A percentile compares a stretch with the other conserved stretches of the same genome.
phyloP scores from a whole-genome alignment of 2,797 vertebrate genomes.

The Furcifer pardalis region DNA sequence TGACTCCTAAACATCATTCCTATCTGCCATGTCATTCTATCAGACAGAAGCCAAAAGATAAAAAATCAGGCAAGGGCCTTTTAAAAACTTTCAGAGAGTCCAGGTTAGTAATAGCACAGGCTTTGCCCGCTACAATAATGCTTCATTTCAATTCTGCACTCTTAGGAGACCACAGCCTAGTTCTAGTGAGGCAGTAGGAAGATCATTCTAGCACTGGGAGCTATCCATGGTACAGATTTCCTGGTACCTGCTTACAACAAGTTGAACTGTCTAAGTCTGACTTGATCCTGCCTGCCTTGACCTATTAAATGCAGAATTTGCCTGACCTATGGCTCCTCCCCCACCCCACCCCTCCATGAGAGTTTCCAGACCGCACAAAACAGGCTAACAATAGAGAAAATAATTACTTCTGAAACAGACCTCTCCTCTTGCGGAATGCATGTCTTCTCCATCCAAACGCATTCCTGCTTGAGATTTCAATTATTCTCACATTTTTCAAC shows the following conservation, averaged over 20 bases:
- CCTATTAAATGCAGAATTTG: neutral
- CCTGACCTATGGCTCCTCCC: neutral
- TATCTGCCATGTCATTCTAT: neutral
- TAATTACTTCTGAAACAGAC: neutral
- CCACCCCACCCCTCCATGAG: too few relatives aligned
- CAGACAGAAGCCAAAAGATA: neutral
- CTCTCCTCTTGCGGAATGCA: conserved; percentile 1
- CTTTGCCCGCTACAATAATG: neutral
- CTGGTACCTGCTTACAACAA: neutral
- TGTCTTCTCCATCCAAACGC: neutral
- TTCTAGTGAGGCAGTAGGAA: neutral
- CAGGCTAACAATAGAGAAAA: neutral
- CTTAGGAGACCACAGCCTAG: neutral
- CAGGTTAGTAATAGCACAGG: neutral
- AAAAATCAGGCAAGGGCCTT: neutral
- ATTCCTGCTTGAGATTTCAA: neutral
- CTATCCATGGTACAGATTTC: neutral
- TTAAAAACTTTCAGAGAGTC: neutral
- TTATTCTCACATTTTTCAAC: neutral
- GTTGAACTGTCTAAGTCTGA: neutral
- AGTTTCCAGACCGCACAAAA: neutral
- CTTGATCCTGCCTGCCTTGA: neutral
- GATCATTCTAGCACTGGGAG: neutral
- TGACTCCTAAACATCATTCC: neutral
- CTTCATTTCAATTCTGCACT: neutral